Evolutionary conservation across 92 coral and sea anemone species (phyloP), one percentile per base, ranked within the genome.

Genomic region (Actinostola sp.): DNA sequence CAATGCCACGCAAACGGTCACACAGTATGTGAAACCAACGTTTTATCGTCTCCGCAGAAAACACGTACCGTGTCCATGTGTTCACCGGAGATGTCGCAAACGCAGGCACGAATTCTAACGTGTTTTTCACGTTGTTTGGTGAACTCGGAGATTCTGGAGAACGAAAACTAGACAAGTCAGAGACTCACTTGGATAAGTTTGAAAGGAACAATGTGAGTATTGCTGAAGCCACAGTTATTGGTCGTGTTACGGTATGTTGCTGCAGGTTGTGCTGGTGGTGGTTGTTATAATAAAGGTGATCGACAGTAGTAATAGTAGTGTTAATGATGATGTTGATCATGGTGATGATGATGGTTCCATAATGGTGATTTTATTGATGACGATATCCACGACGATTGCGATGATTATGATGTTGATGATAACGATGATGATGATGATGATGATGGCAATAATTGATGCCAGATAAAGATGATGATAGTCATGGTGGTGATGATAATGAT

Each of bases 61-160:
- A 89, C 57, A 93, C 85, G 86, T 93, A 93, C 85, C 80, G 76
- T 71, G 82, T 93, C 13, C 98, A 93, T 73, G 98, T 93, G 56
- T 84, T 93, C 75, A 94, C 98, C 39, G 97, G 98, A 62, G 95
- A 91, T 76, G 75, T 94, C 61, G 88, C 83, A 57, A 68, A 73
- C 26, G 98, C 97, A 29, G 98, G 98, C 29, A 94, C 98, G 4
- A 92, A 88, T 63, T 97, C 98, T 26, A 94, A 94, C 69, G 98
- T 94, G 39, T 94, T 85, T 59, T 56, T 91, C 6, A 90, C 97
- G 81, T 63, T 93, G 69, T 91, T 87, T 76, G 98, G 98, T 21
- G 89, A 91, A 44, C 85, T 88, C 33, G 97, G 98, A 2, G 98
- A 93, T 73, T 82, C 88, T 27, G 98, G 98, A 1, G 98, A 93